phyloP scores from a whole-genome alignment of 2,888 invertebrate genomes.

The Drosophila atroscutellata region DNA sequence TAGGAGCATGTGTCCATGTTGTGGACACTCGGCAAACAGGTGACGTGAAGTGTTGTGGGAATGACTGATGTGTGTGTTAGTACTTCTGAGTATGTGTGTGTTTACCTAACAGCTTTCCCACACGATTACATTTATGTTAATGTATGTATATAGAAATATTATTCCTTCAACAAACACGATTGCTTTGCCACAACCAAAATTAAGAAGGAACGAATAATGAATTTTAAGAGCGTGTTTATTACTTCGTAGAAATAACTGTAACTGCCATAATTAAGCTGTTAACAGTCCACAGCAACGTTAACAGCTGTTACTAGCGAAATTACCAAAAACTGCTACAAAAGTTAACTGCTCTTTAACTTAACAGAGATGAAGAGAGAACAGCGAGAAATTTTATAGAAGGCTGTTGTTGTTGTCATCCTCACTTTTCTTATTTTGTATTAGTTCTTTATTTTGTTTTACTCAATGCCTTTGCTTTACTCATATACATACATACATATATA shows the following conservation, averaged over 20 bases:
- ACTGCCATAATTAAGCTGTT: neutral
- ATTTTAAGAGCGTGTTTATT: neutral
- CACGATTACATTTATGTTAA: slow-evolving; percentile 48
- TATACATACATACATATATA: slow-evolving; percentile 24
- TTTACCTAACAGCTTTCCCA: slow-evolving; percentile 55
- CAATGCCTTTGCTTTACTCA: slow-evolving; percentile 8
- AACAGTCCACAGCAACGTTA: neutral
- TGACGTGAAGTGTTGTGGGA: slow-evolving; percentile 43
- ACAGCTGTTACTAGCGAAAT: neutral
- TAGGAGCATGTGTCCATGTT: slow-evolving; percentile 24
- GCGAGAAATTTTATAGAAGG: slow-evolving; percentile 25
- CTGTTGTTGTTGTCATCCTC: slow-evolving; percentile 22
- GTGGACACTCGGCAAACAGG: slow-evolving; percentile 61
- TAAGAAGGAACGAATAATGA: neutral
- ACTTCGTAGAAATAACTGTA: neutral
- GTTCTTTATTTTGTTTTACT: slow-evolving; percentile 14
- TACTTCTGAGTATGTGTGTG: slow-evolving; percentile 22
- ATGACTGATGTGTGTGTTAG: neutral
- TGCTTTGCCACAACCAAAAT: slow-evolving; percentile 16
- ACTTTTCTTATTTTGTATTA: slow-evolving; percentile 34
- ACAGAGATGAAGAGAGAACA: neutral
- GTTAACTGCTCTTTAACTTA: slow-evolving; percentile 6
- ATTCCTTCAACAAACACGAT: slow-evolving; percentile 49
- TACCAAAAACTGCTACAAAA: neutral
- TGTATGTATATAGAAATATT: slow-evolving; percentile 42